Conservation (phyloP, 2,888 invertebrate genomes). For the Allophyes oxyacanthae region DNA sequence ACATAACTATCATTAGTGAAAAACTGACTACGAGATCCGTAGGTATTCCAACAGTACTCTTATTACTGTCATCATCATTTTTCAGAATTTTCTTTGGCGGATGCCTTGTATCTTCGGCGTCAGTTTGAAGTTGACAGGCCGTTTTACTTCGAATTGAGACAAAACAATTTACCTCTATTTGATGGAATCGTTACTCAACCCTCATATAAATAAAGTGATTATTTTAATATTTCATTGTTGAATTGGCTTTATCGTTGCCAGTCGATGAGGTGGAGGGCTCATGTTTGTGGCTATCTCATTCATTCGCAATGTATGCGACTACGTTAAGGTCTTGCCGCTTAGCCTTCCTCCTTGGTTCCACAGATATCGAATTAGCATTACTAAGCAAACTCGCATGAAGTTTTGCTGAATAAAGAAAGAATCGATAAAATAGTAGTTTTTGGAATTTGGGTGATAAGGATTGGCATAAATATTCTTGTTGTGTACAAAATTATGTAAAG, state of each 20-base stretch:
- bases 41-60: neutral
- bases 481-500: no score
- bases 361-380: no score
- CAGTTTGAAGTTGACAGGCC: neutral
- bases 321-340: no score
- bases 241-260: neutral
- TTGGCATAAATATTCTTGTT: no score
- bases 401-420: no score
- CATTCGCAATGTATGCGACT: neutral
- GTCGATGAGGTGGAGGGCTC: neutral
- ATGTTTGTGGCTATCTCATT: neutral
- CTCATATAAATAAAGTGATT: conserved; percentile 1
- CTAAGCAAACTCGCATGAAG: no score
- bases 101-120: neutral
- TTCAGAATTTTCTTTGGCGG: no score
- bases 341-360: no score
- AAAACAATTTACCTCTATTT: neutral
- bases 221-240: neutral
- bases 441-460: no score
- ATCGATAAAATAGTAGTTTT: no score
- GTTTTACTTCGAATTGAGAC: conserved; percentile 6
- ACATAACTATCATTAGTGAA: no score
- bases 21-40: no score
- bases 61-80: neutral
- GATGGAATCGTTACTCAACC: conserved; percentile 5